Base-by-base conservation (phyloP, 2,888 invertebrate species). In the Meganola albula region DNA sequence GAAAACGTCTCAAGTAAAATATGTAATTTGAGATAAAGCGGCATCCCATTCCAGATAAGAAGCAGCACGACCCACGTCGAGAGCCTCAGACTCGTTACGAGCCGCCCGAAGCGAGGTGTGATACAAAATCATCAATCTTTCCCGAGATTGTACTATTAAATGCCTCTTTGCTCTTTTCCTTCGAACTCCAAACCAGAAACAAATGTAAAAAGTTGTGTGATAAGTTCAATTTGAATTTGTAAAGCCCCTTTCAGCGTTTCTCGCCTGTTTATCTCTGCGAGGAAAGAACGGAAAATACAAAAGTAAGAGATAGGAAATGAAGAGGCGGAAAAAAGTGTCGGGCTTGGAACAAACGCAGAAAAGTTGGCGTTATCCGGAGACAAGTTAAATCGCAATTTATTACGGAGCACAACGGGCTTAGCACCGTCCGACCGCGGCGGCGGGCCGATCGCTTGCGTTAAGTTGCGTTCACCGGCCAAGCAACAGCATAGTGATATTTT, bases 181-280 rank as follows among this genome's bases (percentile, higher is more conserved):
- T 75, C 79, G 77, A 77, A 83, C 78, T 80, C 73, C 64, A 79
- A 77, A 80, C 82, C 83, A 85, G 84, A 85, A 85, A 85, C 85
- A 85, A 85, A 85, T 85, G 85, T 85, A 85, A 85, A 85, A 85
- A 85, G 84, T 85, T 85, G 82, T 83, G 85, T 84, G 85, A 85
- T 85, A 85, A 85, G 84, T 85, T 83, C 85, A 84, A 85, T 85
- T 85, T 84, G 85, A 85, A 85, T 85, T 85, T 85, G 85, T 84
- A 85, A 85, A 85, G 85, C 85, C 83, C 85, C 80, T 85, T 85
- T 85, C 83, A 83, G 63, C 85, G 79, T 79, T 79, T 80, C 82
- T 80, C 85, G 80, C 82, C 84, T 83, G 85, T 84, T 85, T 85
- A 85, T 85, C 85, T 83, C 77, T 71, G 69, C 70, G 65, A 71